Conservation (phyloP, 2,113 vertebrate genomes). For the Emydura subglobosa region DNA sequence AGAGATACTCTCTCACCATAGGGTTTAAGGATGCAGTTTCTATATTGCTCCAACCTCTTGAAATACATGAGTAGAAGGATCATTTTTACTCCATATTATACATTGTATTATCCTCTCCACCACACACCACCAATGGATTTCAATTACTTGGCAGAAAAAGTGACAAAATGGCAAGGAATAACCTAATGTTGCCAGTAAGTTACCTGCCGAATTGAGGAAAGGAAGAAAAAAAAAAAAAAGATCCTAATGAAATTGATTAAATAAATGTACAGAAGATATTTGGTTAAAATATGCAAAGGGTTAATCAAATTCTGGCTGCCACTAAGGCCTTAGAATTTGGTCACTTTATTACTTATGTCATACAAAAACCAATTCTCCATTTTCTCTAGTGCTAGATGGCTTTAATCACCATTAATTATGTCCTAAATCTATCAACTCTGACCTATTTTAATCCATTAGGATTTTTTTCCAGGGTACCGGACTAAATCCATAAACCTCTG, state of each 20-base stretch:
- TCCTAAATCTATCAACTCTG: not conserved
- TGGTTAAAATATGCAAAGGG: not conserved
- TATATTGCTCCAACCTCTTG: not conserved
- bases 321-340: not conserved
- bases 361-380: not conserved
- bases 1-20: not conserved
- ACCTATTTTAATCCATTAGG: conserved; percentile 48
- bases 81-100: not conserved
- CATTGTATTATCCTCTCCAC: not conserved
- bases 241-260: not conserved
- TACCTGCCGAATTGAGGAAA: not conserved
- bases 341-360: conserved; percentile 29
- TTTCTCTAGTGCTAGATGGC: not conserved
- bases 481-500: not conserved
- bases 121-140: not conserved
- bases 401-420: conserved; percentile 57
- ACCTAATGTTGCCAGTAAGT: not conserved
- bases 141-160: not conserved
- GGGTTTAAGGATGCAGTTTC: not conserved
- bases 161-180: not conserved
- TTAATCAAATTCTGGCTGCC: not conserved
- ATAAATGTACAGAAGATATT: not conserved
- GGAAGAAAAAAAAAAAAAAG: accelerated
- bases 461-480: conserved; percentile 18
- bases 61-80: not conserved